Base-by-base conservation (phyloP, 64 coral and sea anemone species). In the Trachythela sp. region DNA sequence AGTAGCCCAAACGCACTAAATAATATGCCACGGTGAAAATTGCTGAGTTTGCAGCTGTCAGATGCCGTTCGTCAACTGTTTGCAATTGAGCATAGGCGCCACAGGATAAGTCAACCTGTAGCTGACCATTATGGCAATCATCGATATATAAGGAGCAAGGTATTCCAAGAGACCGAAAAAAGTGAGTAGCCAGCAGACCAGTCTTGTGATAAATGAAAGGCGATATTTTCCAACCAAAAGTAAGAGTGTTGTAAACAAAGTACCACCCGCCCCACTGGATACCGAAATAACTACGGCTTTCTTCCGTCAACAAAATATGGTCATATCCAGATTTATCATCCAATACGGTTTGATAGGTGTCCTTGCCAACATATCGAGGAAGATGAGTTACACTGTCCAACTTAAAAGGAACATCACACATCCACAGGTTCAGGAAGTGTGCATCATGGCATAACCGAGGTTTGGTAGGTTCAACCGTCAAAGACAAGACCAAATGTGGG, bases 231-330 rank as follows among this genome's bases (percentile, higher is more conserved):
- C 90, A 92, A 30, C 90, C 90, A 38, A 92, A 92, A 3, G 64
- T 58, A 31, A 92, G 26, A 1, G 90, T 77, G 54, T 92, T 92
- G 54, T 92, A 92, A 14, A 58, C 54, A 54, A 90, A 84, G 18
- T 77, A 87, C 90, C 90, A 92, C 7, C 84, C 90, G 17, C 84
- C 90, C 90, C 90, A 92, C 64, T 92, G 85, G 30, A 92, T 87
- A 54, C 90, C 90, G 52, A 92, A 92, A 34, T 36, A 92, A 13
- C 26, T 86, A 29, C 90, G 38, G 14, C 59, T 68, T 68, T 68
- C 30, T 68, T 68, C 59, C 59, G 20, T 22, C 30, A 68, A 22
- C 59, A 68, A 68, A 22, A 68, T 22, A 14, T 68, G 59, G 59
- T 31, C 59, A 45, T 45, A 45, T 4, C 42, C 42, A 45, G 42